Percentiles rank a stretch among this genome's conserved stretches.
These are phyloP conservation scores for Papilio glaucus DNA, from an alignment of 1,140 invertebrate genomes.

Conservation along the genomic window DNA sequence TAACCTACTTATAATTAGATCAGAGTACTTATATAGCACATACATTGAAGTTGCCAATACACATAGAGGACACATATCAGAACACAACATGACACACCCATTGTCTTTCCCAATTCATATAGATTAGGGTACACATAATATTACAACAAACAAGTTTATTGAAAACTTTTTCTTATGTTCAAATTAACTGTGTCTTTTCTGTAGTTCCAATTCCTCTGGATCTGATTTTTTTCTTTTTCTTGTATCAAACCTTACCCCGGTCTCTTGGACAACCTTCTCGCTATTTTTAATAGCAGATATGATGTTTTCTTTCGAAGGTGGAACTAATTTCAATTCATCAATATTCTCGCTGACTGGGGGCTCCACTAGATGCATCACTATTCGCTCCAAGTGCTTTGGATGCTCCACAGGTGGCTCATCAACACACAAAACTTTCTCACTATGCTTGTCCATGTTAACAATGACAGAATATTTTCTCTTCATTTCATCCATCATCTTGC, in stretches of 20 bases:
- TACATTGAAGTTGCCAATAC: constrained; percentile 23
- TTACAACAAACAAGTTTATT: background rate
- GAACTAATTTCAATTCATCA: constrained; percentile 65
- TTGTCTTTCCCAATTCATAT: constrained; percentile 13
- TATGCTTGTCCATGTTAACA: constrained; percentile 80
- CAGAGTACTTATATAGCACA: constrained; percentile 20
- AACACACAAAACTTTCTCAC: constrained; percentile 48
- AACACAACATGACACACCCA: constrained; percentile 28
- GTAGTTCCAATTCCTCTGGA: constrained; percentile 59
- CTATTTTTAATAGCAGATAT: constrained; percentile 77
- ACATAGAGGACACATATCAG: constrained; percentile 29
- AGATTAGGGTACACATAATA: constrained; percentile 3
- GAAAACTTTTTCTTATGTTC: constrained; percentile 29
- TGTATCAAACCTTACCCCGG: constrained; percentile 72
- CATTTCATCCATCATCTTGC: constrained; percentile 89
- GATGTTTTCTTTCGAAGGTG: constrained; percentile 77
- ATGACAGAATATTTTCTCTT: constrained; percentile 89
- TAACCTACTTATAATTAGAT: constrained; percentile 18
- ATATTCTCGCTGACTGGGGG: constrained; percentile 79
- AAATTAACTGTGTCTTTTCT: constrained; percentile 65
- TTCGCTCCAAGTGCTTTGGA: constrained; percentile 86
- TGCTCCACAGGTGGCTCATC: constrained; percentile 86
- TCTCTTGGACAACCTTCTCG: constrained; percentile 73
- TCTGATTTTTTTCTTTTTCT: constrained; percentile 73
- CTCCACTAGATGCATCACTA: constrained; percentile 87